phyloP scores from a whole-genome alignment of 2,797 vertebrate genomes.

The Rhabdophis nuchalis region DNA sequence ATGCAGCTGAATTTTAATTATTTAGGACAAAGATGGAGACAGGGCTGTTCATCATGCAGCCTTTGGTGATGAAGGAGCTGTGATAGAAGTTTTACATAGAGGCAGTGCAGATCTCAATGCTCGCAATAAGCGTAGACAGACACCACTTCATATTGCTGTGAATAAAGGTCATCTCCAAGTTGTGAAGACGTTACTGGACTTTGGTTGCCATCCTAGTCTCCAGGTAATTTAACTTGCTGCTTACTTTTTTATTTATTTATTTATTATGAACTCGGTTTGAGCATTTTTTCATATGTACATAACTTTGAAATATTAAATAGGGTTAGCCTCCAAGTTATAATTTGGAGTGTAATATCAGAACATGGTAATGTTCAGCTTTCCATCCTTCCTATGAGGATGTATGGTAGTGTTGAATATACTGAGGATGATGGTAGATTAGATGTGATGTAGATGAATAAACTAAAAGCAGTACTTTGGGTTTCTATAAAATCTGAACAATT shows the following conservation, averaged over 20 bases:
- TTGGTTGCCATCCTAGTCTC: slow-evolving; percentile 97
- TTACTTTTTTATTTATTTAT: background rate
- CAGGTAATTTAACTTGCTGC: slow-evolving; percentile 76
- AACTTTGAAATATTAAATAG: background rate
- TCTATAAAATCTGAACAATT: background rate
- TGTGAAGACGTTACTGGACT: slow-evolving; percentile 95
- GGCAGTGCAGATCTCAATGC: slow-evolving; percentile 96
- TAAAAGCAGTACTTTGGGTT: background rate
- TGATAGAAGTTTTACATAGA: slow-evolving; percentile 94
- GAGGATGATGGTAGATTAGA: background rate
- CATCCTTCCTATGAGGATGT: background rate
- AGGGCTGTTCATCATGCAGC: slow-evolving; percentile 95
- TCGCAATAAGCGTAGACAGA: slow-evolving; percentile 95
- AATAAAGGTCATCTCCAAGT: slow-evolving; percentile 99
- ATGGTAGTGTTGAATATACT: background rate
- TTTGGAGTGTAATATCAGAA: background rate
- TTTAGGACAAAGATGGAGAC: slow-evolving; percentile 97
- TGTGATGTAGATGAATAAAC: background rate
- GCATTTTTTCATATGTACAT: background rate
- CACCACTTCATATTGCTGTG: slow-evolving; percentile 95
- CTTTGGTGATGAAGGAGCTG: slow-evolving; percentile 96
- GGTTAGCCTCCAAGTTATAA: background rate
- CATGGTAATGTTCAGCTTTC: background rate
- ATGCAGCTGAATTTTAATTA: background rate
- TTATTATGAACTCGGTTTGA: background rate